Conservation (phyloP, 2,113 vertebrate species). For the Conger conger region DNA sequence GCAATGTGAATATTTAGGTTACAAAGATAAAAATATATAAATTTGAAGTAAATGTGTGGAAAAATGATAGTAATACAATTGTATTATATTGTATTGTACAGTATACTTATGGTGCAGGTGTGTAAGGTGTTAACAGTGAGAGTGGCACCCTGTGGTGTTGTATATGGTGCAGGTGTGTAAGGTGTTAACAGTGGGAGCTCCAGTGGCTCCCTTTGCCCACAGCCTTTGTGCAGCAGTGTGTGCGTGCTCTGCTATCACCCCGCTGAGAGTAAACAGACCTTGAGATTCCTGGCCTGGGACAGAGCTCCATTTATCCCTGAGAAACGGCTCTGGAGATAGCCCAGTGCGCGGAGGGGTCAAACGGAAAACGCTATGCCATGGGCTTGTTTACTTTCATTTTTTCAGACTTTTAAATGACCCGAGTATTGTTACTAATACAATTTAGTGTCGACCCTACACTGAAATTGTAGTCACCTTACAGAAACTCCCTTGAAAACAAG, state of each 20-base stretch:
- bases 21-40: too few relatives aligned
- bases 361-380: not conserved
- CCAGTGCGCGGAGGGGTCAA: not conserved
- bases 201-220: slow-evolving; percentile 25
- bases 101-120: not conserved
- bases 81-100: too few relatives aligned
- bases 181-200: not conserved
- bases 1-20: too few relatives aligned
- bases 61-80: too few relatives aligned
- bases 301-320: not conserved
- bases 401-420: not conserved
- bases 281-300: slow-evolving; percentile 43
- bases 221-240: slow-evolving; percentile 30
- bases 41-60: too few relatives aligned
- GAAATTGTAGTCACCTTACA: not conserved
- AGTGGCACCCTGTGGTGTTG: slow-evolving; percentile 25
- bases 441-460: not conserved
- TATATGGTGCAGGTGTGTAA: not conserved
- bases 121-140: not conserved
- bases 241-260: slow-evolving; percentile 13
- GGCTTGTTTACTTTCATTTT: slow-evolving; percentile 10
- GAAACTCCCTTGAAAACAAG: not conserved
- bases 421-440: not conserved
- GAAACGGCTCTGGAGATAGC: not conserved
- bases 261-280: slow-evolving; percentile 41